Evolutionary conservation across 2,888 invertebrate species (phyloP), one percentile per base, ranked within the genome.

Genomic region (Harmothoe impar): DNA sequence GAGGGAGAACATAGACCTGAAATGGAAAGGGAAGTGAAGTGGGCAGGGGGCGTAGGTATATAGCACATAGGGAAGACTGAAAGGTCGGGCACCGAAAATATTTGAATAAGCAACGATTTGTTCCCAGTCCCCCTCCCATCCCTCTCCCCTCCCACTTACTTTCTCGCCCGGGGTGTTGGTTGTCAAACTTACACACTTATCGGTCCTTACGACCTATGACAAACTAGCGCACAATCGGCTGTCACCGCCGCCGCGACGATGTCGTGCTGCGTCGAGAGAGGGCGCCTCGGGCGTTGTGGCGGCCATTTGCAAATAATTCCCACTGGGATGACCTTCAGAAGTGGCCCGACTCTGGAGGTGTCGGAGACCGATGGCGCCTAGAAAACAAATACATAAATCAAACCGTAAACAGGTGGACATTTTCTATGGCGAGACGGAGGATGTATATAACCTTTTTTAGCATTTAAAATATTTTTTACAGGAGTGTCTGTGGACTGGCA

Each of bases 51-150:
- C 5, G 43, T 43, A 10, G 43, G 5, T 3, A 43, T 3, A 43
- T 3, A 43, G 3, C 43, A 43, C 43, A 43, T 43, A 43, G 43
- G 43, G 43, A 43, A 43, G 43, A 43, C 5, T 10, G 3, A 43
- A 43, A 43, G 43, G 43, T 43, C 43, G 43, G 43, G 43, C 5
- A 43, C 43, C 43, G 43, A 43, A 43, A 43, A 54, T 86, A 54
- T 86, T 86, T 86, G 86, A 54, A 86, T n/a, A 86, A 86, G 86
- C 54, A 20, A 54, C 86, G 86, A 86, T 86, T 86, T 86, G 86
- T 86, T 86, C 29, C 62, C 20, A 62, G n/a, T 52, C 62, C 23
- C 62, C 20, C 62, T n/a, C 62, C n/a, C n/a, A 62, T 62, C 62
- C 1, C n/a, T 62, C 3, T 62, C 23, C 20, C 62, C 62, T 62